Evolutionary conservation across 2,113 vertebrate species (phyloP), one percentile per base, ranked within the genome.

Genomic region (Labeo catla): DNA sequence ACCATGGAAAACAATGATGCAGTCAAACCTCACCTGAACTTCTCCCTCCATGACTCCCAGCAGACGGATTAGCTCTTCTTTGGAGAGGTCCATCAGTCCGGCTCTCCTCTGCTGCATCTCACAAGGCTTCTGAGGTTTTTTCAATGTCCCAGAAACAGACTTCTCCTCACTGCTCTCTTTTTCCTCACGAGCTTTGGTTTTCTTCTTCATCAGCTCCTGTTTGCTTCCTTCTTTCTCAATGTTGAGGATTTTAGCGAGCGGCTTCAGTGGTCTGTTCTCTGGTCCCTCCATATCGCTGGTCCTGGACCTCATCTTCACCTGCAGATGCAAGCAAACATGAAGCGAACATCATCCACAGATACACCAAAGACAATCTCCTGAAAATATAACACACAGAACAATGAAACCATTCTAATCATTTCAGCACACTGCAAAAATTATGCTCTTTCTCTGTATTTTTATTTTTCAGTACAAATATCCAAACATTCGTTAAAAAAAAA

Each of bases 11-110:
- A 28, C 28, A 34, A 70, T 11, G 15, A 13, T 23, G n/a, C 3
- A 59, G 21, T n/a, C 9, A 61, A 76, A 23, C 85, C 85, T 92
- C 95, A 99, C 98, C 97, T 99, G 97, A 13, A 99, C 89, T 84
- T 99, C 98, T 89, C 98, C 98, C 89, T 99, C 98, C 98, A 99
- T 99, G 91, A 99, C 92, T 45, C 97, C 96, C 87, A 99, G 96
- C 63, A 99, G 94, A 21, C 93, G 96, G 21, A 99, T 92, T 81
- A 99, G 94, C 21, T 98, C 96, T 73, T 95, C 95, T 92, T 95
- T 96, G 15, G 96, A 95, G 87, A 98, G 92, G 4, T 97, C 96
- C 87, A 94, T 92, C 57, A 93, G 89, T 57, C 94, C 93, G 34
- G 89, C 91, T 90, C 93, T 96, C 83, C 73, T 77, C 82, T 91